These are phyloP conservation scores for Lontra canadensis DNA, from an alignment of 2,113 vertebrate species.

Conservation along the genomic window DNA sequence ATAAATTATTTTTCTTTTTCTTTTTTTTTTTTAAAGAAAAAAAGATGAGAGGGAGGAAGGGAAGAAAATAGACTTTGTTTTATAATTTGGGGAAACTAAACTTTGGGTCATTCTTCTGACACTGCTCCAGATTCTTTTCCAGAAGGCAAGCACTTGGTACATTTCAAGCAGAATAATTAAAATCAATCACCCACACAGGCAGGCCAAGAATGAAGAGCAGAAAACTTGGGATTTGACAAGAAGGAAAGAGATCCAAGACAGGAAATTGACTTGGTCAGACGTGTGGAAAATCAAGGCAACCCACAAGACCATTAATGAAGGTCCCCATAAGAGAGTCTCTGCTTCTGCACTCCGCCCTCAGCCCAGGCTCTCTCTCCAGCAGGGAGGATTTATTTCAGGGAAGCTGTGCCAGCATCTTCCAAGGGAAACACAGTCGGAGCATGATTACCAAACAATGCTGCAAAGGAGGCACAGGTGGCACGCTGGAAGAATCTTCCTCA, in stretches of 20 bases:
- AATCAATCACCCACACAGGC: conserved; percentile 54
- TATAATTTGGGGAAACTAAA: conserved; percentile 75
- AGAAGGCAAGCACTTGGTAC: conserved; percentile 52
- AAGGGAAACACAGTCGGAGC: conserved; percentile 2
- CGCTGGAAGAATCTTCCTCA: neutral
- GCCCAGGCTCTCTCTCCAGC: conserved; percentile 41
- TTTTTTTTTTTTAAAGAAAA: neutral
- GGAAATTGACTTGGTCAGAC: conserved; percentile 85
- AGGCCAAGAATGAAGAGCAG: conserved; percentile 70
- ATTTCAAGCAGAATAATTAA: conserved; percentile 73
- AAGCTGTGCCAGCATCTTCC: neutral
- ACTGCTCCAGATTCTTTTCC: conserved; percentile 45
- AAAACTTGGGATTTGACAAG: conserved; percentile 71
- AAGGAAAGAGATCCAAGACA: conserved; percentile 78
- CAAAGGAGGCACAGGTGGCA: conserved; percentile 4
- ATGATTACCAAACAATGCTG: neutral
- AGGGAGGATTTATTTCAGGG: conserved; percentile 47
- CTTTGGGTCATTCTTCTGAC: conserved; percentile 34
- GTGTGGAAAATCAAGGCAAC: conserved; percentile 81
- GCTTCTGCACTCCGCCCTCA: conserved; percentile 1
- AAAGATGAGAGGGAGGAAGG: neutral
- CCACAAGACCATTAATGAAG: conserved; percentile 70
- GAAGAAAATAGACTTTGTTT: neutral
- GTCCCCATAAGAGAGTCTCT: conserved; percentile 19
- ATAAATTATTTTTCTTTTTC: neutral